Base-by-base conservation (phyloP, 1,140 invertebrate genomes). In the Armadillidium nasatum region DNA sequence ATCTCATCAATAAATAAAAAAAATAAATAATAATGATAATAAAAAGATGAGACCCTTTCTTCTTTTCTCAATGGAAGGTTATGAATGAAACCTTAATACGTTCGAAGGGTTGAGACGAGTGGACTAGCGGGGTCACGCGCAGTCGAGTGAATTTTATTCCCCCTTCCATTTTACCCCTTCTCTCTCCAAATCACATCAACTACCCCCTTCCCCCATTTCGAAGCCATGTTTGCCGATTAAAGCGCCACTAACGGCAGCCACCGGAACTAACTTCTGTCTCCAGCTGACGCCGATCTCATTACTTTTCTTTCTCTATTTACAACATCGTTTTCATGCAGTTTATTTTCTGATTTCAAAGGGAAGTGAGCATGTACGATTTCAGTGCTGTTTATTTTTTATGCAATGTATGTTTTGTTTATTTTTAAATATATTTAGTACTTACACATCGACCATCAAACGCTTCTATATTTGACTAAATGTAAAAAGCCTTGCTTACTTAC, bases 211-310 rank as follows among this genome's bases (percentile, higher is more conserved):
- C 50, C 50, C 50, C 50, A 60, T 19, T 33, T 19, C 50, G 50
- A 60, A 60, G 50, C 50, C 50, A 60, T 60, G 50, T 60, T 60
- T 60, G 50, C 50, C 50, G 50, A 60, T 60, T 60, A 19, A 60
- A 19, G 50, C 50, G 50, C 11, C 50, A 60, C 50, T 19, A 33
- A 60, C 50, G 50, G 50, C 50, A 60, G 50, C 50, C 50, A 60
- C 50, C 50, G 50, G 50, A 60, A 60, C 50, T 60, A 60, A 60
- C 50, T 60, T 19, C 19, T 19, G 50, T 60, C 50, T 19, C 11
- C 50, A 60, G 50, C 50, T 60, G 50, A 60, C 50, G 50, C 50
- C 50, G 50, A 13, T 15, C 11, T 60, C 50, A 19, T 60, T 60
- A 60, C 50, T 60, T 60, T 60, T 60, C 50, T 60, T 60, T 60